Evolutionary conservation across 2,113 vertebrate species (phyloP).

Genomic region (Caloenas nicobarica): DNA sequence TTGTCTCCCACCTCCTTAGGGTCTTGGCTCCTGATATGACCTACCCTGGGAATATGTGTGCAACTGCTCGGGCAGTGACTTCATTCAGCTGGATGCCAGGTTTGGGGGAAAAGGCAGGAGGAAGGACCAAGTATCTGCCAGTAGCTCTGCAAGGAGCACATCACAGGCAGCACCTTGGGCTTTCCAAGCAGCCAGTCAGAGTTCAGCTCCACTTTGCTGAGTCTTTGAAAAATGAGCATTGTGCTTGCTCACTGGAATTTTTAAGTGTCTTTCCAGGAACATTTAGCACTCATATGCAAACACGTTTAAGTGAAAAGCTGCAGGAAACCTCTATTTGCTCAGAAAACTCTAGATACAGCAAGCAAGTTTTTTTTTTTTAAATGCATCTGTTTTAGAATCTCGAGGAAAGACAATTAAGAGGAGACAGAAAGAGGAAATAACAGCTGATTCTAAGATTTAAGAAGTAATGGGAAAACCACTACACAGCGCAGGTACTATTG

Average conservation of each 20-base stretch:
- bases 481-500: background rate
- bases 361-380: background rate
- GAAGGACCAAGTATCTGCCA: background rate
- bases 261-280: constrained; percentile 1
- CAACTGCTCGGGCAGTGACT: background rate
- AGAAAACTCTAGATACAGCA: background rate
- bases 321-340: background rate
- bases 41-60: background rate
- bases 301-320: background rate
- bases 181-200: background rate
- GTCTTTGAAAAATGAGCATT: background rate
- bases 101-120: background rate
- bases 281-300: background rate
- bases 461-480: background rate
- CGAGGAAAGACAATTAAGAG: background rate
- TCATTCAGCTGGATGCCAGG: background rate
- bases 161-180: background rate
- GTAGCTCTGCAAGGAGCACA: background rate
- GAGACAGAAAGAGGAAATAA: background rate
- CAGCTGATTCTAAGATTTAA: background rate
- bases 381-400: background rate
- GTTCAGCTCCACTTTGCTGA: background rate
- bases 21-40: background rate
- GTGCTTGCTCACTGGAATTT: background rate
- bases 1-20: background rate